phyloP scores from a whole-genome alignment of 2,888 invertebrate species.

The Acrocyrtus sp. region DNA sequence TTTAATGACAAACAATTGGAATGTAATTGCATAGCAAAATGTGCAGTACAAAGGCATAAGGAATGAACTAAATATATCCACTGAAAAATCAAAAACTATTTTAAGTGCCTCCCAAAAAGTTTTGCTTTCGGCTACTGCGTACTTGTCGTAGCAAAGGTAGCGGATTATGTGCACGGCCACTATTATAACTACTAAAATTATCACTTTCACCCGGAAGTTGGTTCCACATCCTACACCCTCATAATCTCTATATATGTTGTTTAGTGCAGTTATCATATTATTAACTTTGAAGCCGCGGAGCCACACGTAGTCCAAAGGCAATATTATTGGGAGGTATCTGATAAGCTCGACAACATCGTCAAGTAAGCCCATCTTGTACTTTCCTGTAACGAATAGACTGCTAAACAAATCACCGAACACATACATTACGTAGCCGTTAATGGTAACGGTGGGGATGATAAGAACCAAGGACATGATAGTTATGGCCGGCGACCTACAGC shows the following conservation, averaged over 20 bases:
- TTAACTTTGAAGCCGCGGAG: slow-evolving; percentile 45
- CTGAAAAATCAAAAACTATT: too few relatives aligned
- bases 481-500: slow-evolving; percentile 7
- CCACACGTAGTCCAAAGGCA: slow-evolving; percentile 49
- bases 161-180: slow-evolving; percentile 30
- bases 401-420: slow-evolving; percentile 14
- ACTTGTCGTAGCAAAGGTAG: slow-evolving; percentile 29
- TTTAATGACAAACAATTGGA: slow-evolving; percentile 30
- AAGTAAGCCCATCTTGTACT: slow-evolving; percentile 10
- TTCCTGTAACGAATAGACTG: slow-evolving; percentile 32
- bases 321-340: slow-evolving; percentile 26
- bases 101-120: too few relatives aligned
- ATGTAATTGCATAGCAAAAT: slow-evolving; percentile 37
- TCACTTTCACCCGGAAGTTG: background rate
- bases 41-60: slow-evolving; percentile 43
- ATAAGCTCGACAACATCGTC: background rate
- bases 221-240: slow-evolving; percentile 10
- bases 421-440: slow-evolving; percentile 17
- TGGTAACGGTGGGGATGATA: background rate
- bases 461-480: slow-evolving; percentile 8
- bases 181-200: slow-evolving; percentile 30
- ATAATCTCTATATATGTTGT: slow-evolving; percentile 5
- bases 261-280: slow-evolving; percentile 21
- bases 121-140: background rate
- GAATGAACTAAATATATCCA: too few relatives aligned